Percentiles rank a stretch among this genome's conserved stretches.
phyloP scores from a whole-genome alignment of 2,113 vertebrate genomes.

The Camelus bactrianus region DNA sequence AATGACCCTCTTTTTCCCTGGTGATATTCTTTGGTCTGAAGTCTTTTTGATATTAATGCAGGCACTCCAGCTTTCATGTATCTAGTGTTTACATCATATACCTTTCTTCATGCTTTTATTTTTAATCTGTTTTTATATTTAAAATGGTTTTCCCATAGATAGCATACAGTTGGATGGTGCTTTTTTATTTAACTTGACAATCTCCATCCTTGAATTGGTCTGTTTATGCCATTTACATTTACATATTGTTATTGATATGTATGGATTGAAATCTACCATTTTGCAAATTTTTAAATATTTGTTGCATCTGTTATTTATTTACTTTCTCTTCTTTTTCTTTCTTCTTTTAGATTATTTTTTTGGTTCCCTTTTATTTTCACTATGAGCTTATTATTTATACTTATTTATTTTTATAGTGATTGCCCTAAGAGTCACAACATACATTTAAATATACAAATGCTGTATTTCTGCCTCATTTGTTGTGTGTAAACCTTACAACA shows the following conservation, averaged over 20 bases:
- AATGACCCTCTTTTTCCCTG: conserved; percentile 10
- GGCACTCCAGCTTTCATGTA: background rate
- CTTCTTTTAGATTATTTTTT: background rate
- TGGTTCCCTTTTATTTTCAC: conserved; percentile 32
- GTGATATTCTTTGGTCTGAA: background rate
- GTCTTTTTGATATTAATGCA: background rate
- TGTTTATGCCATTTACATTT: background rate
- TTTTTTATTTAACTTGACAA: background rate
- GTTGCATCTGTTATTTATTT: background rate
- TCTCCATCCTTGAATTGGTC: background rate
- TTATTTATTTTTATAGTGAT: background rate
- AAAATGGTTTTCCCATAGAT: background rate
- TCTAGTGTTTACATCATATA: background rate
- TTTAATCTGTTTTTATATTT: background rate
- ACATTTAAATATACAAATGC: conserved; percentile 9
- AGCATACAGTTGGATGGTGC: background rate
- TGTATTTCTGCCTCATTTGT: background rate
- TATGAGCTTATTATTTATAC: background rate
- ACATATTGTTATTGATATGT: background rate
- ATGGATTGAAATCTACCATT: background rate
- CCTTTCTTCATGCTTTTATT: background rate
- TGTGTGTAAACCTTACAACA: background rate
- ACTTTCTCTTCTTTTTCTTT: background rate
- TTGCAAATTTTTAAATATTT: background rate
- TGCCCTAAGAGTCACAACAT: background rate